These are phyloP conservation scores for Ptychoptera contaminata DNA, from an alignment of 2,888 invertebrate species.

Conservation along the genomic window DNA sequence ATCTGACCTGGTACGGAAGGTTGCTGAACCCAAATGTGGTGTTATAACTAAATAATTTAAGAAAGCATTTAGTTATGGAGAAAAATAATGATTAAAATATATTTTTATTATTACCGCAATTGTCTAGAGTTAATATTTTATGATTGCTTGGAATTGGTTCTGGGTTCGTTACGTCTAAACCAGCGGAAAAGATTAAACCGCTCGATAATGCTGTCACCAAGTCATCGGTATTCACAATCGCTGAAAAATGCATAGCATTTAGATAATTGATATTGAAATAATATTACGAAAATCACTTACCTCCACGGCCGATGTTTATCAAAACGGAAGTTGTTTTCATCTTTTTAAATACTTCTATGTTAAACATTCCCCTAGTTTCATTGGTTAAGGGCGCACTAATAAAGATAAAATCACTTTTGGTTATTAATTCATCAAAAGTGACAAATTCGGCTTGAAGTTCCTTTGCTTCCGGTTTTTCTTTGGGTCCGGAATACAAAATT, in stretches of 20 bases:
- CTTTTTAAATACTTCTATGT: constrained; percentile 39
- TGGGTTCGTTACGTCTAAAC: constrained; percentile 80
- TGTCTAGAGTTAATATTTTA: constrained; percentile 60
- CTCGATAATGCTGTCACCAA: constrained; percentile 59
- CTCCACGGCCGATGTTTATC: constrained; percentile 48
- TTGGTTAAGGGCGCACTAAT: constrained; percentile 42
- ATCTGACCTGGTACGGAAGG: constrained; percentile 51
- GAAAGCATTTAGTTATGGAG: no score
- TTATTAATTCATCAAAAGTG: constrained; percentile 39
- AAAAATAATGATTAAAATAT: no score
- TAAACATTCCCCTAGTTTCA: constrained; percentile 45
- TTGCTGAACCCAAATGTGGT: constrained; percentile 82
- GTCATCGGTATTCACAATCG: constrained; percentile 65
- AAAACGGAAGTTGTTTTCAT: constrained; percentile 54
- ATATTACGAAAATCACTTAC: constrained; percentile 14
- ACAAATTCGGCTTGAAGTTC: constrained; percentile 40
- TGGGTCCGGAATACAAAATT: constrained; percentile 53
- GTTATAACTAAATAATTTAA: constrained; percentile 43
- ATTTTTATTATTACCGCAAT: no score
- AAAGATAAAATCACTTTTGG: constrained; percentile 49
- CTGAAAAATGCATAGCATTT: no score
- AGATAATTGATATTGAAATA: not conserved
- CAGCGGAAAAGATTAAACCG: constrained; percentile 68
- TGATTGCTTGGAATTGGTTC: constrained; percentile 74
- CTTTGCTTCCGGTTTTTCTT: constrained; percentile 42